These are phyloP conservation scores for Chironomus tepperi DNA, from an alignment of 1,140 invertebrate species.

Conservation along the genomic window DNA sequence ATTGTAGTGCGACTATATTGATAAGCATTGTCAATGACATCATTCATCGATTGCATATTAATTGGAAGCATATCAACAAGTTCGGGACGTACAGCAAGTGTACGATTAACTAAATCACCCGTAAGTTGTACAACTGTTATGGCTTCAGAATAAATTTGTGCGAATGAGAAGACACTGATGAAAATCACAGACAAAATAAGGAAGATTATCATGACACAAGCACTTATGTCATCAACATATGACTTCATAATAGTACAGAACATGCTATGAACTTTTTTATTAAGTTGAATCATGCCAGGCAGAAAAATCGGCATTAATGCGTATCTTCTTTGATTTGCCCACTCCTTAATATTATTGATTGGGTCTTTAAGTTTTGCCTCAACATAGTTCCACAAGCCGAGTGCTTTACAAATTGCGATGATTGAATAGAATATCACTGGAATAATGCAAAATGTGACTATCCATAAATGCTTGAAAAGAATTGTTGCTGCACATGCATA, in stretches of 20 bases:
- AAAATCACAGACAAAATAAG: constrained; percentile 51
- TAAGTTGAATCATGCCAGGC: constrained; percentile 47
- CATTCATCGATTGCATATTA: constrained; percentile 68
- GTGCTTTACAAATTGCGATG: constrained; percentile 28
- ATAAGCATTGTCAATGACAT: constrained; percentile 85
- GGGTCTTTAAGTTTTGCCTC: not conserved
- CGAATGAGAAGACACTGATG: constrained; percentile 38
- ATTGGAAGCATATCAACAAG: constrained; percentile 63
- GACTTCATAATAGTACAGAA: constrained; percentile 43
- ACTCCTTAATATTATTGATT: constrained; percentile 29
- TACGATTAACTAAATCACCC: constrained; percentile 82
- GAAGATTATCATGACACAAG: constrained; percentile 53
- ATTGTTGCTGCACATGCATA: constrained; percentile 38
- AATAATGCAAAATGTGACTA: constrained; percentile 36
- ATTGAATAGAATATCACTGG: constrained; percentile 35
- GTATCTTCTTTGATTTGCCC: constrained; percentile 43
- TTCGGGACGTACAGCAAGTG: constrained; percentile 80
- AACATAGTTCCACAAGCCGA: constrained; percentile 25
- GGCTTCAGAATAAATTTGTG: constrained; percentile 87
- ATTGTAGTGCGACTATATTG: constrained; percentile 58
- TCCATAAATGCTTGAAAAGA: constrained; percentile 37
- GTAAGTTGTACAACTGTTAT: constrained; percentile 84
- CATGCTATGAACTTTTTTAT: constrained; percentile 43
- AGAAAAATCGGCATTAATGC: constrained; percentile 52
- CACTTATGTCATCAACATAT: constrained; percentile 50